These are phyloP conservation scores for Crotalus adamanteus DNA, from an alignment of 2,797 vertebrate species.

Conservation along the genomic window DNA sequence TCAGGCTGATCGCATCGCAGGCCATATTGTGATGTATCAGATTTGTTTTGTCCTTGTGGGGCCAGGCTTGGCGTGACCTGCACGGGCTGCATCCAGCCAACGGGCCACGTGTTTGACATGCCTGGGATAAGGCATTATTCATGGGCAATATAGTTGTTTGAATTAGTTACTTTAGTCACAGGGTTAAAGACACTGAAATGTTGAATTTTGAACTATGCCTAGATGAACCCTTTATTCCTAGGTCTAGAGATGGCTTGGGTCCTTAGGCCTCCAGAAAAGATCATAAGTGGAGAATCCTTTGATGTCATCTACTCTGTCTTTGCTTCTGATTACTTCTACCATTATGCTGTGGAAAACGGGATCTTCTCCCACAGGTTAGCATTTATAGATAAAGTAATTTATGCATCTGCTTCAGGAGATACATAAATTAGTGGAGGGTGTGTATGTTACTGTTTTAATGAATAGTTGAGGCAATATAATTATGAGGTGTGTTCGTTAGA, in stretches of 20 bases:
- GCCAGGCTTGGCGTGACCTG: no score
- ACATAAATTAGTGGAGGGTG: neutral
- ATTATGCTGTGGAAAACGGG: constrained; percentile 75
- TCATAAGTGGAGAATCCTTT: constrained; percentile 78
- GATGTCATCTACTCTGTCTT: constrained; percentile 77
- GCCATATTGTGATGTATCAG: no score
- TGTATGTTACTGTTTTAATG: neutral
- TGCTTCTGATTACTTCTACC: constrained; percentile 78
- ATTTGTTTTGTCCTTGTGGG: no score
- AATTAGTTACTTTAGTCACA: neutral
- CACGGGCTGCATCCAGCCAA: no score
- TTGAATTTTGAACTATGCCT: neutral
- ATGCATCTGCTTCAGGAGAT: neutral
- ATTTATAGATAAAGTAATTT: neutral
- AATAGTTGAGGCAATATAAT: neutral
- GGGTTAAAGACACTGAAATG: neutral
- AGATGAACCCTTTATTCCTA: constrained; percentile 54
- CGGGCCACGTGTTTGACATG: no score
- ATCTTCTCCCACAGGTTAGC: constrained; percentile 75
- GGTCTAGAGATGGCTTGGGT: constrained; percentile 88
- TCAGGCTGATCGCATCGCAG: no score
- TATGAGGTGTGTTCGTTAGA: neutral
- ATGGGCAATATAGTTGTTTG: neutral
- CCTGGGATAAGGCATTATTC: neutral
- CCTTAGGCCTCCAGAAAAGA: constrained; percentile 75